Conservation (phyloP, 2,888 invertebrate species). For the Temnothorax unifasciatus region DNA sequence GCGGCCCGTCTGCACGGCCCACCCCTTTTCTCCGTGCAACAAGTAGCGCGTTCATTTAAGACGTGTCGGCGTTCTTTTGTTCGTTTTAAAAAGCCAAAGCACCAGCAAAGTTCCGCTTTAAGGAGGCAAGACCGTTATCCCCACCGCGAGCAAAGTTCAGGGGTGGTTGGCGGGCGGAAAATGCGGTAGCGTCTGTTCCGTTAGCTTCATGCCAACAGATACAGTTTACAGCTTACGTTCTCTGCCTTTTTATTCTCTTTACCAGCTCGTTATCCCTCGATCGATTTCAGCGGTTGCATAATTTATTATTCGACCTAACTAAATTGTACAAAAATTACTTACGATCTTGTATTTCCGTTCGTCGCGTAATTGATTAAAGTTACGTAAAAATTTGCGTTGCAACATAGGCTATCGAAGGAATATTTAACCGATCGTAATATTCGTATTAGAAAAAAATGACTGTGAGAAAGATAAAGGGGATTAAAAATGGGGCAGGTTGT, state of each 20-base stretch:
- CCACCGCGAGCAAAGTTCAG: conserved; percentile 52
- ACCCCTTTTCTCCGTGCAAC: conserved; percentile 83
- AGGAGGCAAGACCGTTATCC: conserved; percentile 76
- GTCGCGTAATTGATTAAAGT: not conserved
- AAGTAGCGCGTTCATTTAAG: conserved; percentile 87
- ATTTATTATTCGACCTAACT: not conserved
- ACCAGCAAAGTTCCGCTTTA: conserved; percentile 83
- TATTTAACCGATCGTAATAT: not conserved
- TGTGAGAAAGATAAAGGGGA: not conserved
- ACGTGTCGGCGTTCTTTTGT: conserved; percentile 86
- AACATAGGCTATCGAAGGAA: not conserved
- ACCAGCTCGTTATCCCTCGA: conserved; percentile 42
- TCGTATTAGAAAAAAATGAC: not conserved
- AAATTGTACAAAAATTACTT: not conserved
- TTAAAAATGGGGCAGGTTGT: conserved; percentile 61
- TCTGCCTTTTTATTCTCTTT: conserved; percentile 51
- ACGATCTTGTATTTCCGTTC: not conserved
- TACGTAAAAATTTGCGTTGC: not conserved
- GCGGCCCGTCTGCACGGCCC: conserved; percentile 60
- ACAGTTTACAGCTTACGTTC: conserved; percentile 37
- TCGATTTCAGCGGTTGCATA: conserved; percentile 7
- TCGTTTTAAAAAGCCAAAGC: conserved; percentile 82
- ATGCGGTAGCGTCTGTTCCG: conserved; percentile 46
- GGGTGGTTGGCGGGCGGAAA: conserved; percentile 26
- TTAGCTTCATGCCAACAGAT: conserved; percentile 50